These are phyloP conservation scores for Nasonia oneida DNA, from an alignment of 2,888 invertebrate species.

Conservation along the genomic window DNA sequence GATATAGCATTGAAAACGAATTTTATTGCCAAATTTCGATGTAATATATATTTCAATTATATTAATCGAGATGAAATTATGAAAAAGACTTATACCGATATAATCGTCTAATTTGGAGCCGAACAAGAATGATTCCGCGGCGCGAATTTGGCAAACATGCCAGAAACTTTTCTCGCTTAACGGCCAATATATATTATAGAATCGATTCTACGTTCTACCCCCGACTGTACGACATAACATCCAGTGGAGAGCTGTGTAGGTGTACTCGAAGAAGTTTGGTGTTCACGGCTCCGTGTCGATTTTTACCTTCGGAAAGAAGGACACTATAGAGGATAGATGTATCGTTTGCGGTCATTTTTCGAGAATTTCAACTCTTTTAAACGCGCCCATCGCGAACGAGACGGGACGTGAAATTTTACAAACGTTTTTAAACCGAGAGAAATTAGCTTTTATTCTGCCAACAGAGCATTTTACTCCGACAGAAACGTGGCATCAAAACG, in stretches of 20 bases:
- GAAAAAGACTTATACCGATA: background rate
- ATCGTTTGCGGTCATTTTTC: background rate
- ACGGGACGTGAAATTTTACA: no score
- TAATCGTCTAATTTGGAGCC: background rate
- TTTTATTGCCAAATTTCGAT: no score
- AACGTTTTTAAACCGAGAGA: no score
- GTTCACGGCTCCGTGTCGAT: constrained; percentile 36
- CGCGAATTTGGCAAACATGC: constrained; percentile 27
- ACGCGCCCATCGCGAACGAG: background rate
- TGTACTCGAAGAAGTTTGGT: constrained; percentile 27
- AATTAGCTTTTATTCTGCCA: no score
- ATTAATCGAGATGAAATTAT: no score
- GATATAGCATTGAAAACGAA: background rate
- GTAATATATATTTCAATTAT: no score
- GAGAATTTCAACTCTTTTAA: background rate
- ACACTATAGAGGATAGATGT: constrained; percentile 26
- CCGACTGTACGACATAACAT: background rate
- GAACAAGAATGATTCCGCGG: background rate
- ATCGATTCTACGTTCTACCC: constrained; percentile 53
- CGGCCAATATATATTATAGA: constrained; percentile 32
- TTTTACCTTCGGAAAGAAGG: constrained; percentile 19
- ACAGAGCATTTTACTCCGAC: background rate
- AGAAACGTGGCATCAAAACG: background rate
- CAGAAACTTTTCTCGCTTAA: constrained; percentile 19
- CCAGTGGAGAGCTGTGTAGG: background rate